Evolutionary conservation across 2,797 vertebrate species (phyloP), one percentile per base, ranked within the genome.

Genomic region (Ficedula albicollis): DNA sequence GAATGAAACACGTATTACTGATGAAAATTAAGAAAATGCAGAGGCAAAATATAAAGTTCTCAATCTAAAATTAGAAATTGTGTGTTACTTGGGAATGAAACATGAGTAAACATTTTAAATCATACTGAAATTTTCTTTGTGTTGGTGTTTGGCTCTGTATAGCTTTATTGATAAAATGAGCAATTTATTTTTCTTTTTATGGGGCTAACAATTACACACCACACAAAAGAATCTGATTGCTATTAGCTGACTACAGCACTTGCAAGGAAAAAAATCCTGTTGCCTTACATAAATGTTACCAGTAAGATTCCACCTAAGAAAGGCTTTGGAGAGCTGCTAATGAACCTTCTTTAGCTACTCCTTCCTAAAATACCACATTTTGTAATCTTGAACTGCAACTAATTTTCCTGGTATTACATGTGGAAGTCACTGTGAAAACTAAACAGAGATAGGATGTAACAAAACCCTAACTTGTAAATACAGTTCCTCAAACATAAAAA

Each of bases 131-230:
- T 94, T 91, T 92, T 95, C 77, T 96, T 97, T 97, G 81, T 89
- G 85, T 86, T 93, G 77, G 93, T 94, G 96, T 95, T 96, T 83
- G 88, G 82, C 55, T 94, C 85, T 68, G 78, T 92, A 84, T 52
- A 91, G 68, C 94, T 95, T 95, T 96, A 97, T 92, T 96, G 97
- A 97, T 96, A 97, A 97, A 97, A 96, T 1, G 10, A 89, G 90
- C 44, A 86, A 84, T 84, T 95, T 92, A 80, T 68, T 89, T 94
- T 93, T 70, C 76, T 89, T 80, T 96, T 94, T 91, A 95, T 87
- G 72, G 56, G 56, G 69, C 56, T 96, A 96, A 96, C 83, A 95
- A 94, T 96, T 96, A 90, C 69, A 77, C 94, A 96, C 55, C 30
- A 88, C 46, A 62, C 69, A 78, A 91, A 94, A 94, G 88, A 96